Percentiles rank a stretch among this genome's conserved stretches.
Conservation (phyloP, 2,113 vertebrate species). For the Phrynosoma blainvillii region DNA sequence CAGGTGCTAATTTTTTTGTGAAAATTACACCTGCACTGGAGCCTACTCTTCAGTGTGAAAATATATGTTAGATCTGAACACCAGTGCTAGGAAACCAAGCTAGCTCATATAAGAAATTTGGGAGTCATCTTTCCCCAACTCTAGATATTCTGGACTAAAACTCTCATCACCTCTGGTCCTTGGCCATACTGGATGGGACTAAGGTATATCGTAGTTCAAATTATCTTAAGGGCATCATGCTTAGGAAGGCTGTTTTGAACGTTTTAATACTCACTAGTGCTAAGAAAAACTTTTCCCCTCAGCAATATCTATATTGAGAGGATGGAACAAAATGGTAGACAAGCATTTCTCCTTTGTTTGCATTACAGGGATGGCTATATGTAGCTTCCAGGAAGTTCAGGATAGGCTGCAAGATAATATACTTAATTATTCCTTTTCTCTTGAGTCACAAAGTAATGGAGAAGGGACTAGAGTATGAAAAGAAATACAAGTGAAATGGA, state of each 20-base stretch:
- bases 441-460: not conserved
- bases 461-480: not conserved
- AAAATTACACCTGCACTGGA: not conserved
- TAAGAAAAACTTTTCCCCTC: not conserved
- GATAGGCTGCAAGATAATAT: not conserved
- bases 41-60: not conserved
- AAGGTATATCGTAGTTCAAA: not conserved
- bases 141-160: not conserved
- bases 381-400: not conserved
- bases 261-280: not conserved
- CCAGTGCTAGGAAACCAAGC: not conserved
- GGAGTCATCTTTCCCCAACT: not conserved
- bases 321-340: not conserved
- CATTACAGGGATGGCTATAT: not conserved
- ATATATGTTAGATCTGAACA: not conserved
- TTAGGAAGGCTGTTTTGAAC: not conserved
- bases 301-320: not conserved
- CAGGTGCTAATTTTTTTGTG: too few relatives aligned
- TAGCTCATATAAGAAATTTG: not conserved
- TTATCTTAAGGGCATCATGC: not conserved
- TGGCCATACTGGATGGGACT: not conserved
- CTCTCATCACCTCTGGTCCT: not conserved
- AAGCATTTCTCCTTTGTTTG: not conserved
- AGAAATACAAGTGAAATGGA: not conserved
- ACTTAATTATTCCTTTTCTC: not conserved